These are phyloP conservation scores for Seira sanloemensis DNA, from an alignment of 2,888 invertebrate genomes.

Conservation along the genomic window DNA sequence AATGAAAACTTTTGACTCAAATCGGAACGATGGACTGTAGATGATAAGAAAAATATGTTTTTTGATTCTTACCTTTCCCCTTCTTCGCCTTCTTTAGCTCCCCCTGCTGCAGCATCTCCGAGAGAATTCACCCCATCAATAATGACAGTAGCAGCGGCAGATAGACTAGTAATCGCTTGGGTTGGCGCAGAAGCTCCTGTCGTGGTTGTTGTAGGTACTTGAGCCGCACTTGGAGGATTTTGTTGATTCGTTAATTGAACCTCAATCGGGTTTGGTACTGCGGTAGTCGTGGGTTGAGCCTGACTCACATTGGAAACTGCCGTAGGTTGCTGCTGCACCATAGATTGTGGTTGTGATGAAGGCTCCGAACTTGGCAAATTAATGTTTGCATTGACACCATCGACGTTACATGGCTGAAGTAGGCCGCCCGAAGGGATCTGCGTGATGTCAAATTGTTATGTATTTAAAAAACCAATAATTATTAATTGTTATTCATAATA, in stretches of 20 bases:
- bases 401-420: neutral
- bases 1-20: too few species aligned
- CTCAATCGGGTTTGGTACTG: slow-evolving; percentile 48
- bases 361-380: slow-evolving; percentile 72
- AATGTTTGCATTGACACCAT: slow-evolving; percentile 6
- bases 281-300: slow-evolving; percentile 16
- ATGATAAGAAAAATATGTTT: neutral
- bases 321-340: slow-evolving; percentile 52
- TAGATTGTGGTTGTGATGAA: slow-evolving; percentile 68
- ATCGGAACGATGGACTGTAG: neutral
- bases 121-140: slow-evolving; percentile 72
- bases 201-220: slow-evolving; percentile 23
- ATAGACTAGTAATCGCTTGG: slow-evolving; percentile 45
- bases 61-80: slow-evolving; percentile 76
- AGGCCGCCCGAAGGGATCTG: slow-evolving; percentile 21
- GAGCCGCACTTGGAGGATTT: slow-evolving; percentile 26
- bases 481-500: neutral
- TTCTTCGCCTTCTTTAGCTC: slow-evolving; percentile 76
- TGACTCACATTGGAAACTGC: slow-evolving; percentile 68
- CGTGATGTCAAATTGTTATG: neutral
- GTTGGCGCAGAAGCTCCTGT: slow-evolving; percentile 28
- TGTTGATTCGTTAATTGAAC: slow-evolving; percentile 34
- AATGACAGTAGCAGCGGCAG: slow-evolving; percentile 64
- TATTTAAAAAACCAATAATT: too few species aligned
- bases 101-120: slow-evolving; percentile 76